These are phyloP conservation scores for Chrosomus eos DNA, from an alignment of 2,797 vertebrate species.

Conservation along the genomic window DNA sequence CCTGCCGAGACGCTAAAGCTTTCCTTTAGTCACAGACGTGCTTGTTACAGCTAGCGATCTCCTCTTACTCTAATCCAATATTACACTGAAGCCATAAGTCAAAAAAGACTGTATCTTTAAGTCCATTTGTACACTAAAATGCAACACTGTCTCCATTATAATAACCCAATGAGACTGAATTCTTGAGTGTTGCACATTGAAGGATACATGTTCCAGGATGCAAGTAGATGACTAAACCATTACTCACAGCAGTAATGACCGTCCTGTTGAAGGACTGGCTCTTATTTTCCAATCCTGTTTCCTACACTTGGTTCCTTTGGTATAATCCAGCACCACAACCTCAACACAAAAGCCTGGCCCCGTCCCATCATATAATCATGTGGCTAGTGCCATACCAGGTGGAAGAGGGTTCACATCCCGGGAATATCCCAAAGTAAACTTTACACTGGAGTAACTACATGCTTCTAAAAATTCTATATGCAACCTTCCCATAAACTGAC, in stretches of 20 bases:
- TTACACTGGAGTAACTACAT: background rate
- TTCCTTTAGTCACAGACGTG: slow-evolving; percentile 20
- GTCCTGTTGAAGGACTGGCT: slow-evolving; percentile 17
- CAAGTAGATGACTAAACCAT: slow-evolving; percentile 35
- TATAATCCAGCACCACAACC: background rate
- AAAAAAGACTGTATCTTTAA: slow-evolving; percentile 18
- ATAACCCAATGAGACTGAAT: background rate
- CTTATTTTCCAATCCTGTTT: slow-evolving; percentile 52
- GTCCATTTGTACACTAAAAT: slow-evolving; percentile 7
- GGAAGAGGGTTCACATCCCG: slow-evolving; percentile 53
- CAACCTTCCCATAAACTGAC: background rate
- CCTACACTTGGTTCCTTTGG: slow-evolving; percentile 45
- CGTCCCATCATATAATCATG: slow-evolving; percentile 33
- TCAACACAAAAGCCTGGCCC: slow-evolving; percentile 45
- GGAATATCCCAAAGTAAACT: slow-evolving; percentile 38
- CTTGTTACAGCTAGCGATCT: background rate
- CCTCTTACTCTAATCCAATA: slow-evolving; percentile 22
- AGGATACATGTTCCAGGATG: slow-evolving; percentile 32
- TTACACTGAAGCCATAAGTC: background rate
- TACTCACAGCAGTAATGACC: slow-evolving; percentile 42
- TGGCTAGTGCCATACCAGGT: slow-evolving; percentile 12
- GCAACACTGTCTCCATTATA: slow-evolving; percentile 5
- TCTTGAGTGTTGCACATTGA: slow-evolving; percentile 23
- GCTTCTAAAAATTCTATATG: slow-evolving; percentile 6
- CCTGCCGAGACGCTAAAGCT: background rate